phyloP scores from a whole-genome alignment of 2,888 invertebrate genomes.

The Sinopyrophorus schimmeli region DNA sequence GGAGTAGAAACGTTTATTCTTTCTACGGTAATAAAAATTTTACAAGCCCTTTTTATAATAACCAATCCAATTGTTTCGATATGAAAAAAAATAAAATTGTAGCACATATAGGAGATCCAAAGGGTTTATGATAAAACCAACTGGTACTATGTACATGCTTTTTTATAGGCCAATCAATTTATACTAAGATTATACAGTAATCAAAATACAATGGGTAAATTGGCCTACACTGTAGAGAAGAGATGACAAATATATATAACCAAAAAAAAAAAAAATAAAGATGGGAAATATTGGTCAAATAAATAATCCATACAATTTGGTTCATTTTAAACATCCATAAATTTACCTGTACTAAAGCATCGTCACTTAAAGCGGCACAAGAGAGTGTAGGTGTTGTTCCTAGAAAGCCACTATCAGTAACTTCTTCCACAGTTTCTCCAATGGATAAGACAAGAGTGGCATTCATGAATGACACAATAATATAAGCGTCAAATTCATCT shows the following conservation, averaged over 20 bases:
- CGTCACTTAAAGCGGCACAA: conserved; percentile 96
- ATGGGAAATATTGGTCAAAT: conserved; percentile 1
- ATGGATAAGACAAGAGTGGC: conserved; percentile 98
- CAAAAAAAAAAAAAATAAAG: neutral
- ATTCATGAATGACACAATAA: conserved; percentile 98
- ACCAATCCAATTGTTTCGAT: too few species aligned
- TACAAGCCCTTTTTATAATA: too few species aligned
- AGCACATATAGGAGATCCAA: conserved; percentile 38
- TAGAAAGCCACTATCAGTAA: conserved; percentile 98
- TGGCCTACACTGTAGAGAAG: neutral
- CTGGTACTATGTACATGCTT: conserved; percentile 40
- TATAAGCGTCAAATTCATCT: conserved; percentile 99
- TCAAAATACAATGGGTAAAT: conserved; percentile 9
- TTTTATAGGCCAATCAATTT: conserved; percentile 34
- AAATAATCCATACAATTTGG: neutral
- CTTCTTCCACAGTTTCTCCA: conserved; percentile 99
- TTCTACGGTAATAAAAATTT: too few species aligned
- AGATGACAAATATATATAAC: too few species aligned
- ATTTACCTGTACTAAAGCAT: conserved; percentile 91
- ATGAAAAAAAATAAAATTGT: too few species aligned
- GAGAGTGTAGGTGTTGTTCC: conserved; percentile 99
- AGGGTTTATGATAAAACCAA: conserved; percentile 21
- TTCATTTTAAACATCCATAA: neutral
- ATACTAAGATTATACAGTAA: conserved; percentile 6
- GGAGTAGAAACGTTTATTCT: too few species aligned